These are phyloP conservation scores for Rhinoptilus africanus DNA, from an alignment of 2,113 vertebrate genomes.

Conservation along the genomic window DNA sequence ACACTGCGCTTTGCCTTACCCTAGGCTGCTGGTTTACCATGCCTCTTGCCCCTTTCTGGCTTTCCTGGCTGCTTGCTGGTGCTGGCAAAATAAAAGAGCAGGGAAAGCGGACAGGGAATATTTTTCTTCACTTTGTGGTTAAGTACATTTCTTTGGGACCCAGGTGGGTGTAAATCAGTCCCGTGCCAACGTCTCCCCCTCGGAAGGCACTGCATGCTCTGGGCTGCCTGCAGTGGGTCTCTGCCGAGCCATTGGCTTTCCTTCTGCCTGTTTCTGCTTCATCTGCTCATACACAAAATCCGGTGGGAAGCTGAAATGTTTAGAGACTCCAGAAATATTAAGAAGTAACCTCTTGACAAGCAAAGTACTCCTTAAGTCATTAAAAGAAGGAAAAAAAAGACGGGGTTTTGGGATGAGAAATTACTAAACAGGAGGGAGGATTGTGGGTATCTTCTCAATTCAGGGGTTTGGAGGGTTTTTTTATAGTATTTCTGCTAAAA, in stretches of 20 bases:
- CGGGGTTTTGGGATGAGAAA: not conserved
- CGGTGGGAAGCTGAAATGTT: accelerated
- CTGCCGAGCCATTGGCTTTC: not conserved
- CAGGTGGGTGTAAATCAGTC: not conserved
- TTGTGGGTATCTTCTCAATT: accelerated
- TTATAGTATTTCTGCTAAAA: not conserved
- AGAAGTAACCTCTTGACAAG: accelerated
- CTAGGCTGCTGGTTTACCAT: not conserved
- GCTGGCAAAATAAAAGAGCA: not conserved
- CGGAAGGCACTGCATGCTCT: accelerated
- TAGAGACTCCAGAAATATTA: not conserved
- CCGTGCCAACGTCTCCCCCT: not conserved
- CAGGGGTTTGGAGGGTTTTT: not conserved
- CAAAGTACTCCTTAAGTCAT: not conserved
- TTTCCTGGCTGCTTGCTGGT: not conserved
- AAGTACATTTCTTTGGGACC: accelerated
- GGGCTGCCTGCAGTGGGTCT: not conserved
- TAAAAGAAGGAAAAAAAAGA: not conserved
- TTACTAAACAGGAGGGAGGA: not conserved
- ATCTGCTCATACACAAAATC: not conserved
- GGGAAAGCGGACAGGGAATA: not conserved
- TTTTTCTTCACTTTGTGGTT: not conserved
- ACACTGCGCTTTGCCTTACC: not conserved
- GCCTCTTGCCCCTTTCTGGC: not conserved
- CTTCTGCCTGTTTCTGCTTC: not conserved